Evolutionary conservation across 2,113 vertebrate genomes (phyloP), one percentile per base, ranked within the genome.

Genomic region (Phrynosoma platyrhinos): DNA sequence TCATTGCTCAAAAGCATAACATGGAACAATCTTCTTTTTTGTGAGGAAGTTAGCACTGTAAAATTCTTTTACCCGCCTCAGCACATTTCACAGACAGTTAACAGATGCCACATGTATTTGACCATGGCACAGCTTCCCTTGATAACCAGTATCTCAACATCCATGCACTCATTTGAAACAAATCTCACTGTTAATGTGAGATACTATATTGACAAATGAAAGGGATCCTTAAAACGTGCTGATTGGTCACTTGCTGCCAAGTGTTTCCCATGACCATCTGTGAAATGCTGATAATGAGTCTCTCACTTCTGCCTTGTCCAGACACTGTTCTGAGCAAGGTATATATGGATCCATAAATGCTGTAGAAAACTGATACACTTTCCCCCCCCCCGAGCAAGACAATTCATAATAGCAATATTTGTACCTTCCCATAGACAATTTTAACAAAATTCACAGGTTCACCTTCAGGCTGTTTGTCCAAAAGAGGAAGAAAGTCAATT

Each of bases 401-500:
- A 74, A 23, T 62, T 58, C 14, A 76, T 0, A 80, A 82, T 21
- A 64, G 16, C 40, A 89, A 40, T 69, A 42, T 68, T 58, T 86
- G 68, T 32, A 71, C 42, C 76, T 81, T 42, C 25, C 68, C 23
- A 13, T 9, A 58, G 14, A 47, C 40, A 55, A 85, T 71, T 69
- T 72, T 71, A 87, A 36, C 32, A 58, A 47, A n/a, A 94, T 92
- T 93, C 75, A 87, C 84, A 94, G 89, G 89, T 86, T 86, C 0
- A 68, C 9, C 76, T 25, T 90, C 58, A 83, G 75, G 72, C 78
- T 86, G 81, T 82, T 74, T 64, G 91, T 81, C n/a, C 85, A 86
- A 95, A 92, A 86, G 36, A 91, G 42, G 12, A 85, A 91, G 47
- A 91, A 93, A 89, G 64, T 25, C 75, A 91, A 90, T 92, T 91